Evolutionary conservation across 2,888 invertebrate species (phyloP).

Genomic region (Palloptera scutellata): DNA sequence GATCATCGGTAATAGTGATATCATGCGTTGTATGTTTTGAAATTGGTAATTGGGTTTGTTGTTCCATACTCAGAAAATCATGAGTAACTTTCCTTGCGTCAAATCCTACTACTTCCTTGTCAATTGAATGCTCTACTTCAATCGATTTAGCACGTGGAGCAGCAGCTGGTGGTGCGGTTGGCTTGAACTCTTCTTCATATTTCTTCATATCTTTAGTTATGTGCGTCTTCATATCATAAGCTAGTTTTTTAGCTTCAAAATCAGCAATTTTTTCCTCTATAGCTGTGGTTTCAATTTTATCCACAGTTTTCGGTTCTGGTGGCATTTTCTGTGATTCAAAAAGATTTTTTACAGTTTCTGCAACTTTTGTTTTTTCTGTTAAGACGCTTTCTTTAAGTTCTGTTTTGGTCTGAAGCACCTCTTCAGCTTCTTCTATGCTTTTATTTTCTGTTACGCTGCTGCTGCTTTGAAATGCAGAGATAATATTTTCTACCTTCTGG

Average conservation of each 20-base stretch:
- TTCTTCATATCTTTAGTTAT: constrained; percentile 18
- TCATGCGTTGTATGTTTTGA: constrained; percentile 7
- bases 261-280: constrained; percentile 39
- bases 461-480: constrained; percentile 48
- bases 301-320: constrained; percentile 4
- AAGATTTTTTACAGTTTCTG: constrained; percentile 34
- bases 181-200: neutral
- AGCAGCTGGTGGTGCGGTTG: neutral
- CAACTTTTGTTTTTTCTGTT: constrained; percentile 21
- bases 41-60: constrained; percentile 10
- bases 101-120: neutral
- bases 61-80: constrained; percentile 40
- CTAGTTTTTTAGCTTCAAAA: constrained; percentile 34
- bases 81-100: constrained; percentile 46
- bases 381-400: constrained; percentile 24
- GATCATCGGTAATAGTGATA: neutral
- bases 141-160: neutral
- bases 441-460: constrained; percentile 18
- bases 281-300: constrained; percentile 24
- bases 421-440: neutral
- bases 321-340: constrained; percentile 24
- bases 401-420: neutral
- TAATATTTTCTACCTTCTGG: constrained; percentile 53
- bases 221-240: constrained; percentile 24
- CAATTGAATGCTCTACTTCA: neutral